Evolutionary conservation across 92 coral and sea anemone genomes (phyloP).

Genomic region (Pocillopora meandrina): DNA sequence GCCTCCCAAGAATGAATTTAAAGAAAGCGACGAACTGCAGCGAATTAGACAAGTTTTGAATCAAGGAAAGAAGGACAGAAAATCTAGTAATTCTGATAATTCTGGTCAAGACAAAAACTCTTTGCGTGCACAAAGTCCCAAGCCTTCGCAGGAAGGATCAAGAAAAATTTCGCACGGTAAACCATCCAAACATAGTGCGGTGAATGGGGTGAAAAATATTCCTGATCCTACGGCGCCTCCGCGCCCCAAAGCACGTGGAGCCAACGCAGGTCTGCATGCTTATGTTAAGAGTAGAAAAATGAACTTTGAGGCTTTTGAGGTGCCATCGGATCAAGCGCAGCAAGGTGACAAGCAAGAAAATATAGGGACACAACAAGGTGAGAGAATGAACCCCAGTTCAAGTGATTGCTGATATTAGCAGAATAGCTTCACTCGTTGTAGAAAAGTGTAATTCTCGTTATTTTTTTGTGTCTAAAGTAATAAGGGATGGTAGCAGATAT

Average conservation of each 20-base stretch:
- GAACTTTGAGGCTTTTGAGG: constrained; percentile 75
- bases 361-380: neutral
- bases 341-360: constrained; percentile 11
- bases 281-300: constrained; percentile 81
- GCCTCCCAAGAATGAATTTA: constrained; percentile 54
- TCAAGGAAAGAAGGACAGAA: constrained; percentile 53
- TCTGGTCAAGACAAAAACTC: constrained; percentile 9
- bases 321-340: constrained; percentile 40
- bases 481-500: too few species aligned
- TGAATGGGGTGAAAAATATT: constrained; percentile 20
- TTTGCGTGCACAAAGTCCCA: neutral
- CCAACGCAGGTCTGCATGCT: constrained; percentile 72
- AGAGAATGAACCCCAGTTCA: neutral
- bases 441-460: too few species aligned
- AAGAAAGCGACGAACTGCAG: constrained; percentile 82
- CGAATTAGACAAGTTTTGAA: constrained; percentile 70
- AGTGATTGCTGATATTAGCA: too few species aligned
- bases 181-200: constrained; percentile 5
- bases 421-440: too few species aligned
- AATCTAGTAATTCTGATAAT: constrained; percentile 19
- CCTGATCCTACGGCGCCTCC: constrained; percentile 33
- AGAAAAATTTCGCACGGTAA: constrained; percentile 12
- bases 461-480: too few species aligned
- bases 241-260: constrained; percentile 56
- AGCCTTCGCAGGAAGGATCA: constrained; percentile 1